phyloP scores from a whole-genome alignment of 1,140 invertebrate species.

The Drosophila obscura region DNA sequence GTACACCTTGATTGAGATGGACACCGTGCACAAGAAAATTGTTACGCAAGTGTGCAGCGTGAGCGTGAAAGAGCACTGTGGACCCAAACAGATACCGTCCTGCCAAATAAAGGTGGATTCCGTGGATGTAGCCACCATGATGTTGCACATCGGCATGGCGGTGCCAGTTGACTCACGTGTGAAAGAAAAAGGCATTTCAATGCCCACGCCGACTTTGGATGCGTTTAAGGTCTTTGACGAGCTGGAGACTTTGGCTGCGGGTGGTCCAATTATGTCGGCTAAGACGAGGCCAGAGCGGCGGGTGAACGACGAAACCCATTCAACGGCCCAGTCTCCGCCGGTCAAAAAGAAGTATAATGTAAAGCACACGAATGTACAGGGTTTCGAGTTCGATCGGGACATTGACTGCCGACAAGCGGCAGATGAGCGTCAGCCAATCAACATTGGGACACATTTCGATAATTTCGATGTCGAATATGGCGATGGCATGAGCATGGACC shows the following conservation, averaged over 20 bases:
- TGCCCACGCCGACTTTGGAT: not conserved
- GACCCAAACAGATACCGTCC: slow-evolving; percentile 5
- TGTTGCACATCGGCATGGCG: slow-evolving; percentile 42
- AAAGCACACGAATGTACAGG: not conserved
- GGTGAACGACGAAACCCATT: slow-evolving; percentile 4
- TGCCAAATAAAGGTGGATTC: slow-evolving; percentile 52
- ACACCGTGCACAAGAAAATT: slow-evolving; percentile 53
- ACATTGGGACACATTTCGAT: not conserved
- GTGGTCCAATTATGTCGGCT: not conserved
- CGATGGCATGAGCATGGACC: not conserved
- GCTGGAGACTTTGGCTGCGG: slow-evolving; percentile 19
- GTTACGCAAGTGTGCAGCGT: slow-evolving; percentile 66
- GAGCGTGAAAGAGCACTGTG: slow-evolving; percentile 27
- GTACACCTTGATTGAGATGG: slow-evolving; percentile 36
- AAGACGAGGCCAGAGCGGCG: no score
- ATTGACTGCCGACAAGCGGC: slow-evolving; percentile 52
- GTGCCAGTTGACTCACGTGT: not conserved
- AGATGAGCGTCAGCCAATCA: slow-evolving; percentile 16
- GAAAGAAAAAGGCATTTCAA: not conserved
- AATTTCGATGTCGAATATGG: not conserved
- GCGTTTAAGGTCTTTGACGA: slow-evolving; percentile 50
- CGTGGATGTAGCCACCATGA: slow-evolving; percentile 48
- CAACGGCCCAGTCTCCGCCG: slow-evolving; percentile 36
- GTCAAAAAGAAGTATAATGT: slow-evolving; percentile 34
- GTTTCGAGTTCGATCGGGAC: slow-evolving; percentile 21